A percentile compares a stretch with the other conserved stretches of the same genome.
These are phyloP conservation scores for Colius striatus DNA, from an alignment of 2,113 vertebrate genomes.

Conservation along the genomic window DNA sequence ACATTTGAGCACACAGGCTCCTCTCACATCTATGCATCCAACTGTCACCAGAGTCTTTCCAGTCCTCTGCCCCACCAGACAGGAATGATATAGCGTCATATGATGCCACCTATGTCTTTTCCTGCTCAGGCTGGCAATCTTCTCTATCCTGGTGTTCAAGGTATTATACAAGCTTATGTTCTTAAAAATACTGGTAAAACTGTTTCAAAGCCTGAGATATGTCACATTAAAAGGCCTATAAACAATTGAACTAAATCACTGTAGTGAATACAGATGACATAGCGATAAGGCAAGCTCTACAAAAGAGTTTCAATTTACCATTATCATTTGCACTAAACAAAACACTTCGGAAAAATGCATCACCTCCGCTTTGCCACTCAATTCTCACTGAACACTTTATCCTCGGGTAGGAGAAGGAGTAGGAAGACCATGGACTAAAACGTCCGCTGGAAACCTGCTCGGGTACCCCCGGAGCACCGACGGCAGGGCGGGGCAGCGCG, in stretches of 20 bases:
- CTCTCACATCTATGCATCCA: background rate
- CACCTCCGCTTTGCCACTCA: background rate
- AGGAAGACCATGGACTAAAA: background rate
- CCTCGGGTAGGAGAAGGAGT: background rate
- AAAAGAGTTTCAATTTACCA: background rate
- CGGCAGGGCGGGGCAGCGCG: fast-evolving
- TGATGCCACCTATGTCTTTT: background rate
- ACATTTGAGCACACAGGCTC: fast-evolving
- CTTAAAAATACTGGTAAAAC: background rate
- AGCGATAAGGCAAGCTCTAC: background rate
- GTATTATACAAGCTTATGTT: background rate
- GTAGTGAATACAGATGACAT: background rate
- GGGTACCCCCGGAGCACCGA: background rate
- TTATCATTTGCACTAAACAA: background rate
- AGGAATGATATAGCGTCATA: background rate
- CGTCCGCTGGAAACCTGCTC: background rate
- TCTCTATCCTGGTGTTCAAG: background rate
- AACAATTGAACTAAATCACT: background rate
- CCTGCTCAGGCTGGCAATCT: background rate
- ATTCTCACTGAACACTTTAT: background rate
- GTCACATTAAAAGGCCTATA: background rate
- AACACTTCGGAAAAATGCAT: background rate
- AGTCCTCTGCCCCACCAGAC: background rate
- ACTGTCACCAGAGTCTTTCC: no score
- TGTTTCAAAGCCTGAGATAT: background rate